Base-by-base conservation (phyloP, 2,888 invertebrate species). In the Celastrina argiolus region DNA sequence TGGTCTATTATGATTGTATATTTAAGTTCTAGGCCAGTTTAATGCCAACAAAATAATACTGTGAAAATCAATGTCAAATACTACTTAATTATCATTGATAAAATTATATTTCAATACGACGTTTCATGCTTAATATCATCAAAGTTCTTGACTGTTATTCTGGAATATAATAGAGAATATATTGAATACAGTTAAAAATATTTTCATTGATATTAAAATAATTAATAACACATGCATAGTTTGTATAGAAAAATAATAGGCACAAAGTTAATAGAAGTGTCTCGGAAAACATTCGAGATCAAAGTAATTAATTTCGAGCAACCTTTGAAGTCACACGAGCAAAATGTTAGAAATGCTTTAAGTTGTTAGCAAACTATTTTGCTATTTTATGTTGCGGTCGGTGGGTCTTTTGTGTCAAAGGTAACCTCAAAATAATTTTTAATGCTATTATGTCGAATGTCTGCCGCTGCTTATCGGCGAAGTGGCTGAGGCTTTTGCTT, bases 401-500 rank as follows among this genome's bases (percentile, higher is more conserved):
- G 65, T 12, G 64, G 66, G 51, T 36, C 56, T 65, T 67, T 70
- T 66, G 61, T 65, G 63, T 68, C 34, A 64, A 61, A 69, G 65
- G 70, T 70, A 67, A 66, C 66, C 61, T 36, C 39, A 61, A 61
- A 61, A 22, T 39, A 39, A 59, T 61, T 61, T 39, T 61, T 61
- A 61, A 39, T 61, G 61, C 22, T 39, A 22, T 61, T 61, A 61
- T 61, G 61, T 61, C 61, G 61, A 61, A 61, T 36, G 61, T 61
- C 36, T 39, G 61, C 34, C 39, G 61, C 36, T 18, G 34, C 61
- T 61, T 61, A 61, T 77, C 80, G 78, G 82, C 85, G 85, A 82
- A 85, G 85, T 84, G 81, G 83, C 82, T 84, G 82, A 78, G 81
- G 79, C 76, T 76, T 74, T 76, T 79, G 78, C 77, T 80, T 82